Percentiles rank a stretch among this genome's conserved stretches.
Evolutionary conservation across 2,888 invertebrate species (phyloP).

Genomic region (Andrena minutula): DNA sequence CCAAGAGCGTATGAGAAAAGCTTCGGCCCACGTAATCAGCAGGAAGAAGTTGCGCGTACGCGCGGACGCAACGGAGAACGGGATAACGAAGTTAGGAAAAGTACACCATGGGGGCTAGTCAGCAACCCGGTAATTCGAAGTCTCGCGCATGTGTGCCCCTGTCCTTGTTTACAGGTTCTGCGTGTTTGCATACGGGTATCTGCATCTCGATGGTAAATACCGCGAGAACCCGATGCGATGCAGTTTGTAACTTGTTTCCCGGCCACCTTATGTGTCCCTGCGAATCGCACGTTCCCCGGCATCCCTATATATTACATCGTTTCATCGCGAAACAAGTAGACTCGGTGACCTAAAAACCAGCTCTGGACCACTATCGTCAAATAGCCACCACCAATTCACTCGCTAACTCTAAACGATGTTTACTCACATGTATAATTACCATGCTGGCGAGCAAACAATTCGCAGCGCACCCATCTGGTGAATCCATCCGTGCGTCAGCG

Average conservation of each 20-base stretch:
- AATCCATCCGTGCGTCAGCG: not conserved
- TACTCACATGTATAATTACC: not conserved
- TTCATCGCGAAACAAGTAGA: constrained; percentile 36
- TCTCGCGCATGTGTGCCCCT: constrained; percentile 20
- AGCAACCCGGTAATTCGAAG: constrained; percentile 55
- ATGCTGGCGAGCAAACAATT: not conserved
- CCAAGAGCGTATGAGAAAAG: not conserved
- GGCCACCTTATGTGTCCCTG: constrained; percentile 46
- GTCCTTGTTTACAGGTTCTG: constrained; percentile 58
- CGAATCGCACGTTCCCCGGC: constrained; percentile 37
- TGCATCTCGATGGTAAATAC: constrained; percentile 69
- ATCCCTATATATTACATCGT: constrained; percentile 25
- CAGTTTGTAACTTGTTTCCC: constrained; percentile 59
- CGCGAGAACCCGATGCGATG: constrained; percentile 50
- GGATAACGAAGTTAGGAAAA: constrained; percentile 73
- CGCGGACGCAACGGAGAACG: constrained; percentile 32
- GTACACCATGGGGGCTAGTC: constrained; percentile 64
- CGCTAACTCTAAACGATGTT: not conserved
- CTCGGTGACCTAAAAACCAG: constrained; percentile 3
- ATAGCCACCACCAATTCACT: not conserved
- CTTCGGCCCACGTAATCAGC: constrained; percentile 38
- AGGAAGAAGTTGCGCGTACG: constrained; percentile 36
- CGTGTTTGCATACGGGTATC: constrained; percentile 70
- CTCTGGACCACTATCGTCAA: not conserved
- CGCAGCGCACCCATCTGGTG: not conserved